Conservation (phyloP, 2,113 vertebrate species). For the Micromys minutus region DNA sequence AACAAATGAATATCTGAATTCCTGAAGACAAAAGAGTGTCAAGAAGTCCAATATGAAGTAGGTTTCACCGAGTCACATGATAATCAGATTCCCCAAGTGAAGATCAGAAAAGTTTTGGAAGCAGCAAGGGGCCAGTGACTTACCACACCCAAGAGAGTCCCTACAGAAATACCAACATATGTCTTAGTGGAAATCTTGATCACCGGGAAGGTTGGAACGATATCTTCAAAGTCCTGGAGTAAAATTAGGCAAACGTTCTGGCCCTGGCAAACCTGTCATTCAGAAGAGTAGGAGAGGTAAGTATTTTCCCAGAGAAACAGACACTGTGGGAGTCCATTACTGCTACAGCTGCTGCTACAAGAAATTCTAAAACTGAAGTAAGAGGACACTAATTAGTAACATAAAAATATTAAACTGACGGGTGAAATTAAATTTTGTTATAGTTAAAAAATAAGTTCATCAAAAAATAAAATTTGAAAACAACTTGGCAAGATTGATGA, state of each 20-base stretch:
- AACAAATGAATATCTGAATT: not conserved
- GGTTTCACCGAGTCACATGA: not conserved
- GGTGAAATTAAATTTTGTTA: not conserved
- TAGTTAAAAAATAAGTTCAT: not conserved
- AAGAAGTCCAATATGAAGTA: not conserved
- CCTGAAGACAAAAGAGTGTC: not conserved
- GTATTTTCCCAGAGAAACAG: not conserved
- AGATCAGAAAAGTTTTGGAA: not conserved
- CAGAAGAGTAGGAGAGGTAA: not conserved
- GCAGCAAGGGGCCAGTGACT: not conserved
- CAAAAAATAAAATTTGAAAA: constrained; percentile 7
- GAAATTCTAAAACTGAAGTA: not conserved
- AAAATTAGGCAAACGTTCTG: not conserved
- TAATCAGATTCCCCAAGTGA: not conserved
- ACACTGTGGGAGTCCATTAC: not conserved
- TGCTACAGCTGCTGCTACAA: not conserved
- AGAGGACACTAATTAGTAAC: not conserved
- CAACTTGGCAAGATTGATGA: not conserved
- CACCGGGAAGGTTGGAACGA: not conserved
- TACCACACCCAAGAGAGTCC: not conserved
- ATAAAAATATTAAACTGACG: not conserved
- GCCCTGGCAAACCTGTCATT: not conserved
- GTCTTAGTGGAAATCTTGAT: not conserved
- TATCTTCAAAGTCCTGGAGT: not conserved
- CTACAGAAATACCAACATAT: not conserved